Percentiles rank a stretch among this genome's conserved stretches.
Conservation (phyloP, 1,140 invertebrate species). For the Pseudomyrmex sp. region DNA sequence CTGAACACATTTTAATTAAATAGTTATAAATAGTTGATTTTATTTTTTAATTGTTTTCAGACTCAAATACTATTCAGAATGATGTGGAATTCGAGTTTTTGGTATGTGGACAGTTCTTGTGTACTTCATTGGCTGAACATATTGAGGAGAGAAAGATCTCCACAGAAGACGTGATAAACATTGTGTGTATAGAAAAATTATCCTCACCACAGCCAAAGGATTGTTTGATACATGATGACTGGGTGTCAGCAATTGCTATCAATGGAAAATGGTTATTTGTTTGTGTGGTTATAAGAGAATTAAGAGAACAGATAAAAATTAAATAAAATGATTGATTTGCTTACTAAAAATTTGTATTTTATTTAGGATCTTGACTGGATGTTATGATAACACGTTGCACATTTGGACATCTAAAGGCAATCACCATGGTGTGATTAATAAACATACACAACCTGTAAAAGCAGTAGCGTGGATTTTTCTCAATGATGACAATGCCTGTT, state of each 20-base stretch:
- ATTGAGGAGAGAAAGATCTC: constrained; percentile 89
- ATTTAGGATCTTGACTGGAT: constrained; percentile 94
- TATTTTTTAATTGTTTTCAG: constrained; percentile 64
- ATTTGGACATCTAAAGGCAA: constrained; percentile 95
- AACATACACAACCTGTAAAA: constrained; percentile 94
- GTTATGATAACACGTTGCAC: constrained; percentile 97
- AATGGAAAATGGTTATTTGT: constrained; percentile 89
- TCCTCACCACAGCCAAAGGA: constrained; percentile 96
- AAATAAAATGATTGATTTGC: neutral
- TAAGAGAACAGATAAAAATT: neutral
- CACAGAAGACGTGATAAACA: constrained; percentile 91
- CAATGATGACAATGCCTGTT: constrained; percentile 88
- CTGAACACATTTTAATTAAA: neutral
- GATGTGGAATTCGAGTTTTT: constrained; percentile 95
- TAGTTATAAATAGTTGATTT: constrained; percentile 34
- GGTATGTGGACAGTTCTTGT: constrained; percentile 92
- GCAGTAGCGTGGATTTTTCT: constrained; percentile 93
- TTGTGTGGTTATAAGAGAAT: neutral
- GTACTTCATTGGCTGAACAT: constrained; percentile 89
- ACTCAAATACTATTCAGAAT: constrained; percentile 82
- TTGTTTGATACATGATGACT: constrained; percentile 97
- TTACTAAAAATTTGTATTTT: neutral
- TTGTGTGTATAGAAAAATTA: constrained; percentile 96
- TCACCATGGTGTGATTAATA: constrained; percentile 93
- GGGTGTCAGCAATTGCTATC: constrained; percentile 94